These are phyloP conservation scores for Campylomormyrus tamandua DNA, from an alignment of 2,113 vertebrate species.

Conservation along the genomic window DNA sequence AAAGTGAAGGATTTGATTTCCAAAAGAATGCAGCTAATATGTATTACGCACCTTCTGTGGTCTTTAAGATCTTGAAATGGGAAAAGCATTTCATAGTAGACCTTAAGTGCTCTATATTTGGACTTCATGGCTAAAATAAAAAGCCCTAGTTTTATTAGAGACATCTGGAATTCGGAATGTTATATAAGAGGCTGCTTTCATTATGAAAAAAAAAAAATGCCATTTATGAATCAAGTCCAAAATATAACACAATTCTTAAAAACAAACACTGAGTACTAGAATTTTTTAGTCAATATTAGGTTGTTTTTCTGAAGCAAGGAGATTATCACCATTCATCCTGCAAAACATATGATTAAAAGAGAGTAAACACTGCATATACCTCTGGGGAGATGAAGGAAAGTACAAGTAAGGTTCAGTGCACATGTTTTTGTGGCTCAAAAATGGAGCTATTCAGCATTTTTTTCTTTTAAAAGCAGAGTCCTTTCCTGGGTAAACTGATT, in stretches of 20 bases:
- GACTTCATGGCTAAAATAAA: slow-evolving; percentile 26
- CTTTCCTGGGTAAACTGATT: slow-evolving; percentile 19
- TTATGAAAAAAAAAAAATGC: slow-evolving; percentile 23
- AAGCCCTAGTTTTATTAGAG: slow-evolving; percentile 30
- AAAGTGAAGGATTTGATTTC: background rate
- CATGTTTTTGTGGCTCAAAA: slow-evolving; percentile 6
- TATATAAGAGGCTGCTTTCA: slow-evolving; percentile 36
- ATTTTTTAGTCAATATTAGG: slow-evolving; percentile 11
- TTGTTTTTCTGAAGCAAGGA: background rate
- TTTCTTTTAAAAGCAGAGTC: slow-evolving; percentile 15
- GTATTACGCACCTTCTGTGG: slow-evolving; percentile 28
- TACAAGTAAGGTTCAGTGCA: background rate
- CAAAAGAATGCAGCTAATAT: background rate
- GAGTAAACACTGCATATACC: background rate
- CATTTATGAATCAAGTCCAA: slow-evolving; percentile 22
- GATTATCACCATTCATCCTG: background rate
- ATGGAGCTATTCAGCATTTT: slow-evolving; percentile 20
- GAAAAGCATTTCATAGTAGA: background rate
- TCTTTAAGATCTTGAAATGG: slow-evolving; percentile 23
- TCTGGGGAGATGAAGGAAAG: background rate
- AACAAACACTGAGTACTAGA: slow-evolving; percentile 27
- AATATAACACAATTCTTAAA: slow-evolving; percentile 33
- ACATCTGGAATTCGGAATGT: slow-evolving; percentile 33
- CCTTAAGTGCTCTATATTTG: slow-evolving; percentile 37
- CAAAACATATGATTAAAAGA: background rate